phyloP scores from a whole-genome alignment of 2,113 vertebrate genomes.

The Scytalopus superciliaris region DNA sequence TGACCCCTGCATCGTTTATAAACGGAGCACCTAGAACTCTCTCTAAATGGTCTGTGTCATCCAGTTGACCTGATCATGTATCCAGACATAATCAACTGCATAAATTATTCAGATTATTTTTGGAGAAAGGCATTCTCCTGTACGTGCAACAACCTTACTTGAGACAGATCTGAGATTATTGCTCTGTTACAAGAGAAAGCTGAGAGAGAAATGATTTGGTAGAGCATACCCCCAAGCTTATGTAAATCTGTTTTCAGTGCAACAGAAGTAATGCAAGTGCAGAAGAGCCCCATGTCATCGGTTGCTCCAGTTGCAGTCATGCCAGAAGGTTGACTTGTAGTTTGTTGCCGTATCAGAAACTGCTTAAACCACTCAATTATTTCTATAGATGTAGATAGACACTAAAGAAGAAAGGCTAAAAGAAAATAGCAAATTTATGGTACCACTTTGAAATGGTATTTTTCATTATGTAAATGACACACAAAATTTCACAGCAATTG shows the following conservation, averaged over 20 bases:
- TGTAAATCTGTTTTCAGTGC: not conserved
- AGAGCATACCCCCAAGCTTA: accelerated
- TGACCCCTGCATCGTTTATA: accelerated
- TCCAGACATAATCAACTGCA: not conserved
- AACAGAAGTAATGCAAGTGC: not conserved
- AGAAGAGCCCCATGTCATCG: not conserved
- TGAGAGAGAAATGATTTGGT: not conserved
- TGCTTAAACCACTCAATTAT: not conserved
- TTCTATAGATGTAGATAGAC: not conserved
- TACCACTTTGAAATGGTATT: not conserved
- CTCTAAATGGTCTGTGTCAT: not conserved
- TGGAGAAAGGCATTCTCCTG: not conserved
- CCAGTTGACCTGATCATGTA: not conserved
- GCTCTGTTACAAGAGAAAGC: not conserved
- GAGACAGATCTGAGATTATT: not conserved
- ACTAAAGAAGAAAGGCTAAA: not conserved
- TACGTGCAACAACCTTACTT: not conserved
- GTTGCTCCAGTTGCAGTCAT: not conserved
- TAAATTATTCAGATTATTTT: not conserved
- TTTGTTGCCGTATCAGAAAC: not conserved
- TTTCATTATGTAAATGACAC: not conserved
- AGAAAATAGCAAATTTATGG: not conserved
- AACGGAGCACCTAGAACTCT: not conserved
- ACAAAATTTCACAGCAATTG: not conserved
- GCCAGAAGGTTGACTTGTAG: not conserved